A percentile compares a stretch with the other conserved stretches of the same genome.
These are phyloP conservation scores for Neogale vison DNA, from an alignment of 2,113 vertebrate genomes.

Conservation along the genomic window DNA sequence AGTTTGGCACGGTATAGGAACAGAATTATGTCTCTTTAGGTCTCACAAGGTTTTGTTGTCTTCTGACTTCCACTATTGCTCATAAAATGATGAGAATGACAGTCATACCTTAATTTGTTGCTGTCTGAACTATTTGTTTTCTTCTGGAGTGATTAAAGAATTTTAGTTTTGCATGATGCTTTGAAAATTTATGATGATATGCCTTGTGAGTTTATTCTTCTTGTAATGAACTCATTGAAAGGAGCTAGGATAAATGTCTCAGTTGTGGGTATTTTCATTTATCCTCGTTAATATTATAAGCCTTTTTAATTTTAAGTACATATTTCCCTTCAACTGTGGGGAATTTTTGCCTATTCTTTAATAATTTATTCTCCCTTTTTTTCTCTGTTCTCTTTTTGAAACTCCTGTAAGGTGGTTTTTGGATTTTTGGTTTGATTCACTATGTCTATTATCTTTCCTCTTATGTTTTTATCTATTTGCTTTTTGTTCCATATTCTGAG, in stretches of 20 bases:
- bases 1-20: neutral
- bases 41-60: neutral
- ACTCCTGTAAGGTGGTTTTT: neutral
- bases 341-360: neutral
- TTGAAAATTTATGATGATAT: constrained; percentile 8
- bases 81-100: neutral
- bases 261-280: neutral
- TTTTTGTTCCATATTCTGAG: neutral
- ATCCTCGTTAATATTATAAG: constrained; percentile 3
- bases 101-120: neutral
- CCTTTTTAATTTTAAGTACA: neutral
- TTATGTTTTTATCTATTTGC: neutral
- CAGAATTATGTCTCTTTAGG: neutral
- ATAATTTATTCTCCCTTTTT: neutral
- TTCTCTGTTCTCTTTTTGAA: neutral
- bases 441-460: neutral
- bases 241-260: neutral
- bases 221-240: neutral
- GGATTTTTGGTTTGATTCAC: neutral
- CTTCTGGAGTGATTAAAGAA: neutral
- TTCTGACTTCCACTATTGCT: neutral
- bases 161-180: neutral
- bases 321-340: neutral
- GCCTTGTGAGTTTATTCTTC: neutral
- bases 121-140: neutral